Conservation (phyloP, 2,797 vertebrate species). For the Neosalanx taihuensis region DNA sequence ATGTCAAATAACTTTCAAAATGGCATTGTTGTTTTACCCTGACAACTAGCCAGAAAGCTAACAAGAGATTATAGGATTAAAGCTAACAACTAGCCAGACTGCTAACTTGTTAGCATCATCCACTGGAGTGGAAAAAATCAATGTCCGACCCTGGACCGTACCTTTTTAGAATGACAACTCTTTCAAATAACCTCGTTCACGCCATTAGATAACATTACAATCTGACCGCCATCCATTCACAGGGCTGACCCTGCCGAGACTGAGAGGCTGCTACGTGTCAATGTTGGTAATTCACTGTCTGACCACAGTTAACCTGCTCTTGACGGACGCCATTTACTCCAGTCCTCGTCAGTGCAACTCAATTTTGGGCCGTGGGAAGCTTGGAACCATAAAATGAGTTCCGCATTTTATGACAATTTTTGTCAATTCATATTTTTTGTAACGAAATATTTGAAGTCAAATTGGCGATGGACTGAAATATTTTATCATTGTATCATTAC, state of each 20-base stretch:
- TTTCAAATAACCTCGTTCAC: slow-evolving; percentile 22
- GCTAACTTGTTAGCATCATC: slow-evolving; percentile 41
- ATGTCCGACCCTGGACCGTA: slow-evolving; percentile 46
- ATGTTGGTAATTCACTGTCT: slow-evolving; percentile 42
- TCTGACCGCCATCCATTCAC: slow-evolving; percentile 13
- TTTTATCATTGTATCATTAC: too few species aligned
- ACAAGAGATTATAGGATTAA: slow-evolving; percentile 71
- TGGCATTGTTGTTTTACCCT: background rate
- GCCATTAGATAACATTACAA: slow-evolving; percentile 36
- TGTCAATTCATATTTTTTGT: background rate
- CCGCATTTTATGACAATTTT: background rate
- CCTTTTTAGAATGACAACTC: slow-evolving; percentile 44
- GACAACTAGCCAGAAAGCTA: slow-evolving; percentile 19
- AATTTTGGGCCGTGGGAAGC: background rate
- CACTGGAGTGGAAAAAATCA: slow-evolving; percentile 22
- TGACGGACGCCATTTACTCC: slow-evolving; percentile 64
- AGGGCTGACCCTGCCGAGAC: slow-evolving; percentile 1
- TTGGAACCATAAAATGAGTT: background rate
- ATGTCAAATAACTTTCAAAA: too few species aligned
- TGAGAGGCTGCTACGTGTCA: slow-evolving; percentile 53
- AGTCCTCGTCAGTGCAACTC: background rate
- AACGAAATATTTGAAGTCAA: too few species aligned
- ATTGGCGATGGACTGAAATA: too few species aligned
- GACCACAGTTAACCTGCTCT: slow-evolving; percentile 32
- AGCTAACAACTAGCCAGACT: slow-evolving; percentile 32